These are phyloP conservation scores for Nesospiza acunhae DNA, from an alignment of 2,113 vertebrate genomes.

Conservation along the genomic window DNA sequence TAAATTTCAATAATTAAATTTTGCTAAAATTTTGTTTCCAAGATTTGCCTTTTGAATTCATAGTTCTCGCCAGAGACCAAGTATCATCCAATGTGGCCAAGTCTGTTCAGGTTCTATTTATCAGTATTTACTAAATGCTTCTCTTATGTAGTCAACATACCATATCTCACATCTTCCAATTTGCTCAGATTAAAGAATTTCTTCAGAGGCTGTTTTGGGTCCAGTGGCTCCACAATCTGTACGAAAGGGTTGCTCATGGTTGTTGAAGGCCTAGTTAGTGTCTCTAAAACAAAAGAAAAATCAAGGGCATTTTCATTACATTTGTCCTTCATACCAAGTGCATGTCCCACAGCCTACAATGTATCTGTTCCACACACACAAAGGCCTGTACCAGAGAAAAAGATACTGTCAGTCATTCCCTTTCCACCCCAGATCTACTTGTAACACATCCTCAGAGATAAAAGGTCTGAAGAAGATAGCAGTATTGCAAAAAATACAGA, in stretches of 20 bases:
- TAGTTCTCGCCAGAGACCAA: neutral
- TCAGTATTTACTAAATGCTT: neutral
- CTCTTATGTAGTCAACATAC: constrained; percentile 61
- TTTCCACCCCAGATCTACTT: neutral
- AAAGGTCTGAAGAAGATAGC: neutral
- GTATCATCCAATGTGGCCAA: neutral
- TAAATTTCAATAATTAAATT: neutral
- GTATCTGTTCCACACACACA: neutral
- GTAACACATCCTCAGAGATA: neutral
- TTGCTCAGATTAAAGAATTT: constrained; percentile 91
- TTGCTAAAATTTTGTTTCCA: neutral
- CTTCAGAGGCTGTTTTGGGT: constrained; percentile 78
- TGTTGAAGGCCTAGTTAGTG: neutral
- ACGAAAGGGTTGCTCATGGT: constrained; percentile 86
- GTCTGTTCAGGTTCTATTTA: neutral
- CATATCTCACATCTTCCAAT: constrained; percentile 87
- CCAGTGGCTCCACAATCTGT: constrained; percentile 81
- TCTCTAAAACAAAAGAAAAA: constrained; percentile 46
- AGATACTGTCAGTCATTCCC: neutral
- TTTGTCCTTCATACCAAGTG: neutral
- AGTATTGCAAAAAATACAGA: neutral
- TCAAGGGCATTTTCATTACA: neutral
- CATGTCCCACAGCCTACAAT: neutral
- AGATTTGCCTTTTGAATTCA: neutral
- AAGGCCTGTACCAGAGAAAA: neutral